phyloP scores from a whole-genome alignment of 2,797 vertebrate species.

The Sarcoramphus papa region DNA sequence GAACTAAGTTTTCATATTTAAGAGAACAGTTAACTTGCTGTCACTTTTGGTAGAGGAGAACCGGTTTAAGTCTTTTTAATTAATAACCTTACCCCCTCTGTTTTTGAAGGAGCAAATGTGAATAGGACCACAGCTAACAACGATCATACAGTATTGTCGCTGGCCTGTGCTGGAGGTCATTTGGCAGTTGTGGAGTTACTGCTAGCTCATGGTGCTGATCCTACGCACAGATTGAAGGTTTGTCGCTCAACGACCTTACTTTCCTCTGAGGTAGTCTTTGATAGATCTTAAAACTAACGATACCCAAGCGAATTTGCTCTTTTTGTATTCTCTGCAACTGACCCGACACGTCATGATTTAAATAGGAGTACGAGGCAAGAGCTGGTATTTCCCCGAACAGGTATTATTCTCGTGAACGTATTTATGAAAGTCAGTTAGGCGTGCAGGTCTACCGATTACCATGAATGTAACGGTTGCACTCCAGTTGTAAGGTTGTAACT shows the following conservation, averaged over 20 bases:
- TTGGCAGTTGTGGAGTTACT: conserved; percentile 81
- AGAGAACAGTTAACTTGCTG: neutral
- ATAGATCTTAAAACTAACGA: neutral
- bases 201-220: conserved; percentile 82
- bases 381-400: neutral
- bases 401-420: accelerated
- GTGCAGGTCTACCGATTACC: neutral
- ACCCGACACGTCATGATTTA: accelerated
- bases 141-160: conserved; percentile 80
- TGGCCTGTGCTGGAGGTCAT: conserved; percentile 82
- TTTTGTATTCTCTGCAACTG: neutral
- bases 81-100: neutral
- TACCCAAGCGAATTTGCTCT: neutral
- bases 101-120: conserved; percentile 77
- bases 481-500: neutral
- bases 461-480: accelerated
- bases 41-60: neutral
- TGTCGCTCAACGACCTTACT: neutral
- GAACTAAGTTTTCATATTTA: accelerated
- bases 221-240: conserved; percentile 82
- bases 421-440: neutral
- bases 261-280: neutral
- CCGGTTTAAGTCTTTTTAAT: neutral
- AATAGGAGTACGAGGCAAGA: neutral
- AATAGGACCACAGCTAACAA: conserved; percentile 83